A percentile compares a stretch with the other conserved stretches of the same genome.
Evolutionary conservation across 2,888 invertebrate species (phyloP).

Genomic region (Lepidochrysops patricia): DNA sequence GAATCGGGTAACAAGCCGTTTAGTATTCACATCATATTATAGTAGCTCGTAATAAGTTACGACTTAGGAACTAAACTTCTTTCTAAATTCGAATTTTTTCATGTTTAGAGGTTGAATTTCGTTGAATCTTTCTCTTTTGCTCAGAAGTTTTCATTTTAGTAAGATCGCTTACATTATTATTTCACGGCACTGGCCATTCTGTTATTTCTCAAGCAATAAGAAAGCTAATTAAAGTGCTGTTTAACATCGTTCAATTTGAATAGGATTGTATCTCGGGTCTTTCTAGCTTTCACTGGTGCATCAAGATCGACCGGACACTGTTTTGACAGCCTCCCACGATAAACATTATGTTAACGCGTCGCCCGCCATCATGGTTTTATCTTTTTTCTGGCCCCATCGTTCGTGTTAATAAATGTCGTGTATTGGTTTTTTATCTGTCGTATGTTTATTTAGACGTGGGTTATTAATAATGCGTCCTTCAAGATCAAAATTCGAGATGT

Average conservation of each 20-base stretch:
- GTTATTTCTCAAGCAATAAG: neutral
- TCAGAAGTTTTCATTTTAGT: neutral
- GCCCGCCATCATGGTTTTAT: conserved; percentile 73
- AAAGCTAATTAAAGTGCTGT: neutral
- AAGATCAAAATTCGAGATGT: conserved; percentile 68
- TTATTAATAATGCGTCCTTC: conserved; percentile 70
- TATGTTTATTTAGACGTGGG: conserved; percentile 69
- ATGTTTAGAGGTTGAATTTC: neutral
- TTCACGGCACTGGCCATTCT: neutral
- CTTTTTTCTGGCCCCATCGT: conserved; percentile 71
- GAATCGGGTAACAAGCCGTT: neutral
- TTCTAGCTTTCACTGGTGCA: conserved; percentile 63
- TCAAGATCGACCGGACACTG: conserved; percentile 59
- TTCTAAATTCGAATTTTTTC: neutral
- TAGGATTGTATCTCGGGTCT: conserved; percentile 59
- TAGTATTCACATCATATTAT: neutral
- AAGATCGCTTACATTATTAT: neutral
- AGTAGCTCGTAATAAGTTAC: neutral
- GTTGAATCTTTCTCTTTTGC: neutral
- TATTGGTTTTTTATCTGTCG: conserved; percentile 54
- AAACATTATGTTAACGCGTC: conserved; percentile 66
- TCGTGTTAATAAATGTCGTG: conserved; percentile 71
- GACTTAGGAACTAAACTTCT: neutral
- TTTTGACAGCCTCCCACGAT: conserved; percentile 74
- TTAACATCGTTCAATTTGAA: conserved; percentile 37